phyloP scores from a whole-genome alignment of 2,797 vertebrate species.

The Agapornis canus region DNA sequence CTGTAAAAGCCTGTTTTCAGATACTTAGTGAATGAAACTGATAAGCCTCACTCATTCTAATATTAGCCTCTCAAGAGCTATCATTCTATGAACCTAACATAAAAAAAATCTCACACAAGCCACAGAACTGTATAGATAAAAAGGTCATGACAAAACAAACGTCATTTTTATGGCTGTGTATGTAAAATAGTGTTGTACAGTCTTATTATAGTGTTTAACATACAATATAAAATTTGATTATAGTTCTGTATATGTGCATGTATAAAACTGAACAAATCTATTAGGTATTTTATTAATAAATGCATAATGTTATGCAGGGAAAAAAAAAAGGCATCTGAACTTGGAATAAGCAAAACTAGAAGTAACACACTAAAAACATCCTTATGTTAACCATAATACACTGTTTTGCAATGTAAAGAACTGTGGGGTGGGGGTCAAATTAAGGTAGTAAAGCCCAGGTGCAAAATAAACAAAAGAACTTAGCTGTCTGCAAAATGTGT shows the following conservation, averaged over 20 bases:
- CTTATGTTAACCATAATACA: not conserved
- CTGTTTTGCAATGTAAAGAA: not conserved
- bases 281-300: not conserved
- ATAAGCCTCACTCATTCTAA: not conserved
- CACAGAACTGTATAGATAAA: not conserved
- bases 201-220: not conserved
- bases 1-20: not conserved
- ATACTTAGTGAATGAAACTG: not conserved
- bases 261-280: not conserved
- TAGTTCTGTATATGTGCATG: not conserved
- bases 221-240: not conserved
- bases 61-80: not conserved
- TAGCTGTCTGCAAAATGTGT: not conserved
- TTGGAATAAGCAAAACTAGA: not conserved
- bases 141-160: not conserved
- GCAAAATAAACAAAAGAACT: not conserved
- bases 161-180: not conserved
- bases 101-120: not conserved
- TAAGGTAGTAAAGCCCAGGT: not conserved
- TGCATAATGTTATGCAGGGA: not conserved
- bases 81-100: not conserved
- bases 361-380: not conserved
- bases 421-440: not conserved
- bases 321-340: not conserved
- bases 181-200: not conserved